Conservation (phyloP, 2,888 invertebrate species). For the Stratiomys singularior region DNA sequence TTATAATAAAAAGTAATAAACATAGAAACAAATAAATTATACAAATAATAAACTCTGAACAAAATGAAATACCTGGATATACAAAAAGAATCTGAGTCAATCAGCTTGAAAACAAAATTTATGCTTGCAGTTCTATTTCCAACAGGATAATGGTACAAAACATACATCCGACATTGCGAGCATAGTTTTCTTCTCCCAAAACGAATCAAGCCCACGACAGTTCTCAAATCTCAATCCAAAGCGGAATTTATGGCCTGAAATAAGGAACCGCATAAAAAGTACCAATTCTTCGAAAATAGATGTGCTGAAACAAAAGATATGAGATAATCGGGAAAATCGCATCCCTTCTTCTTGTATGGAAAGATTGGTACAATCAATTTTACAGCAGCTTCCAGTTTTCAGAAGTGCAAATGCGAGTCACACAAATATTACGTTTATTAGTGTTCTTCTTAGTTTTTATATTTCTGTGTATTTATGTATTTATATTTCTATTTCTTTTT, state of each 20-base stretch:
- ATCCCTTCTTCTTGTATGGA: background rate
- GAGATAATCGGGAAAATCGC: background rate
- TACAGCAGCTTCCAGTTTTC: background rate
- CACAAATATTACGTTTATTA: background rate
- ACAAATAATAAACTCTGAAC: slow-evolving; percentile 49
- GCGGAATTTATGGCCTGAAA: background rate
- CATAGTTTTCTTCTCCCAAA: background rate
- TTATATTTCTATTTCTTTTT: background rate
- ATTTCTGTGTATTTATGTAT: background rate
- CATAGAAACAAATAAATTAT: slow-evolving; percentile 46
- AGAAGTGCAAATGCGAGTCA: background rate
- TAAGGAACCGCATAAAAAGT: slow-evolving; percentile 5
- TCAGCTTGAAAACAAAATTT: slow-evolving; percentile 40
- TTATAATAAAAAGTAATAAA: too few relatives aligned
- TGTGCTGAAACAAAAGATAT: background rate
- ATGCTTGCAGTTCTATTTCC: slow-evolving; percentile 2
- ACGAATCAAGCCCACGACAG: background rate
- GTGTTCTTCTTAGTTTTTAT: background rate
- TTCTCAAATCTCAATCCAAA: slow-evolving; percentile 3
- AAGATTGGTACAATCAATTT: slow-evolving; percentile 13
- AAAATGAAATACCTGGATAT: slow-evolving; percentile 46
- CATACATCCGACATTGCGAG: slow-evolving; percentile 2
- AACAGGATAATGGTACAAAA: slow-evolving; percentile 1
- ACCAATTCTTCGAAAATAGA: background rate
- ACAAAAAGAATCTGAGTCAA: slow-evolving; percentile 49